Evolutionary conservation across 1,140 invertebrate genomes (phyloP).

Genomic region (Ips nitidus): DNA sequence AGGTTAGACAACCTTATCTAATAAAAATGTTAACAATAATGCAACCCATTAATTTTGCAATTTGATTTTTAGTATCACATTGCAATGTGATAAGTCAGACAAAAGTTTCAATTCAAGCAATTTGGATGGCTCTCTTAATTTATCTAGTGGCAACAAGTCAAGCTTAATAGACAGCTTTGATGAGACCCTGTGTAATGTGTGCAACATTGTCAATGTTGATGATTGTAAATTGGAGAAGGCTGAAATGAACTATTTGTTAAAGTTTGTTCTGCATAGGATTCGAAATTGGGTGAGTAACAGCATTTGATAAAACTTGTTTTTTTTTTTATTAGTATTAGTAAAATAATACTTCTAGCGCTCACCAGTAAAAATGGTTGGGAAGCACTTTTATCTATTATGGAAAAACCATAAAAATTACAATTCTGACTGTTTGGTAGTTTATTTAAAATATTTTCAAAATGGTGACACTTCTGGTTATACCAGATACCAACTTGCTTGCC

Average conservation of each 20-base stretch:
- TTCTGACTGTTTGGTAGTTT: neutral
- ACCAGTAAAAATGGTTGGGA: too few species aligned
- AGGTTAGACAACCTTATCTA: too few species aligned
- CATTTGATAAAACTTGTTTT: neutral
- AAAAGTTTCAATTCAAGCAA: too few species aligned
- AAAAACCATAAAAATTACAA: too few species aligned
- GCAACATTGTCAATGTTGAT: slow-evolving; percentile 45
- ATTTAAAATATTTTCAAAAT: neutral
- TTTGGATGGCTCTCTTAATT: too few species aligned
- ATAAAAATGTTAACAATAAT: neutral
- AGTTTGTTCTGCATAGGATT: slow-evolving; percentile 47
- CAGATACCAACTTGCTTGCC: too few species aligned
- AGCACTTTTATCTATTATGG: too few species aligned
- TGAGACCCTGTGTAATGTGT: slow-evolving; percentile 46
- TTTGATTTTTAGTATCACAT: too few species aligned
- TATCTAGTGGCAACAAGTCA: too few species aligned
- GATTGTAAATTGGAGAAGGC: slow-evolving; percentile 41
- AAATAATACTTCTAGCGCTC: too few species aligned
- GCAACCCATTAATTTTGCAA: neutral
- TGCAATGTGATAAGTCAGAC: too few species aligned
- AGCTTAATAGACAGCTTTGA: slow-evolving; percentile 23
- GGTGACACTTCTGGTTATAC: too few species aligned
- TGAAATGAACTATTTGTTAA: slow-evolving; percentile 50
- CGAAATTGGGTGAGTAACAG: slow-evolving; percentile 48
- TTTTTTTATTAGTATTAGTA: neutral